phyloP scores from a whole-genome alignment of 2,888 invertebrate species.

The Spilarctia lutea region DNA sequence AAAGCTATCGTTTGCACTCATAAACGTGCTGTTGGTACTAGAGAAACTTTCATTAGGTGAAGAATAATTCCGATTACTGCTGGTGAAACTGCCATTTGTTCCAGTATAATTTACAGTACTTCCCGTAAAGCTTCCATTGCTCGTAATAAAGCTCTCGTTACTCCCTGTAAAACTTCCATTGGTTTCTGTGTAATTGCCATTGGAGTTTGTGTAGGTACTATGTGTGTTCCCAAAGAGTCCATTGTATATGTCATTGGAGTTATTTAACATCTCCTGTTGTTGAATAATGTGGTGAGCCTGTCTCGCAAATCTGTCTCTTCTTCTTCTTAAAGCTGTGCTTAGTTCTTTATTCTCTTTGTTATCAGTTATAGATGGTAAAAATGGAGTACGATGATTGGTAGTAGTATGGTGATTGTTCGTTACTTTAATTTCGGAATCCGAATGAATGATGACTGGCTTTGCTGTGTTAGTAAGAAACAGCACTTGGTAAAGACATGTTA shows the following conservation, averaged over 20 bases:
- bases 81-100: constrained; percentile 31
- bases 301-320: constrained; percentile 93
- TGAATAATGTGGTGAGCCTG: constrained; percentile 94
- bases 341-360: constrained; percentile 89
- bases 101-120: constrained; percentile 32
- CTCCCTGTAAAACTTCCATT: constrained; percentile 41
- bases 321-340: constrained; percentile 92
- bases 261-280: constrained; percentile 88
- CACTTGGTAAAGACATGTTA: constrained; percentile 54
- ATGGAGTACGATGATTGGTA: constrained; percentile 52
- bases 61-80: constrained; percentile 39
- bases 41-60: constrained; percentile 38
- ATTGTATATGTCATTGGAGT: constrained; percentile 66
- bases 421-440: constrained; percentile 67
- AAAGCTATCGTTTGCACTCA: constrained; percentile 12
- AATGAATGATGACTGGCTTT: constrained; percentile 62
- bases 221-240: constrained; percentile 58
- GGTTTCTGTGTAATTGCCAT: constrained; percentile 22
- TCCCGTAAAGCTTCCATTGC: constrained; percentile 39
- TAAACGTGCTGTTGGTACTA: constrained; percentile 25
- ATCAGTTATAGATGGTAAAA: constrained; percentile 68
- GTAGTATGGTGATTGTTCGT: constrained; percentile 58
- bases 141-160: constrained; percentile 33
- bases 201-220: constrained; percentile 16
- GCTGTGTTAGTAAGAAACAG: constrained; percentile 76